A percentile compares a stretch with the other conserved stretches of the same genome.
phyloP scores from a whole-genome alignment of 2,113 vertebrate genomes.

The Apteryx mantelli region DNA sequence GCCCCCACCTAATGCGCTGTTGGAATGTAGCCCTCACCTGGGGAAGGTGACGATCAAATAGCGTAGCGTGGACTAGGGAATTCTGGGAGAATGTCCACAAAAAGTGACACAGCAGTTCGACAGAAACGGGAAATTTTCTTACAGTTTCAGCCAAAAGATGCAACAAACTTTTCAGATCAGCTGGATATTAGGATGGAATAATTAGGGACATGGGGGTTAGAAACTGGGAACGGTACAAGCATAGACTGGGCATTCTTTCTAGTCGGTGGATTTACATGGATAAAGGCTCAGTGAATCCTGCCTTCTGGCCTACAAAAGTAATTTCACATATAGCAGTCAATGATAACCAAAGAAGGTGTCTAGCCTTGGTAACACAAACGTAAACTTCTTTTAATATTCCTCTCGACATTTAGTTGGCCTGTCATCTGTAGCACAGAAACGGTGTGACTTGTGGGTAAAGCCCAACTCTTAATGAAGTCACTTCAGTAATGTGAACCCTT shows the following conservation, averaged over 20 bases:
- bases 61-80: fast-evolving
- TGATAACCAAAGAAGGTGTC: background rate
- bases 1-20: background rate
- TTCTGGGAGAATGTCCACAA: background rate
- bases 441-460: background rate
- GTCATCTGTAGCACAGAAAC: background rate
- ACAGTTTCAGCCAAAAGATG: background rate
- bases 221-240: background rate
- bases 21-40: background rate
- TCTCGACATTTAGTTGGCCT: background rate
- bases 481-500: background rate
- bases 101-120: background rate
- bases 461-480: background rate
- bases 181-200: background rate
- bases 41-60: too few species aligned
- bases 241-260: background rate
- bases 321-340: background rate
- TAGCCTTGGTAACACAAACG: background rate
- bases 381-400: background rate
- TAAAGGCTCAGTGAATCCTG: background rate
- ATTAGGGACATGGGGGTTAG: too few species aligned
- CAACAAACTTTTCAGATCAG: background rate
- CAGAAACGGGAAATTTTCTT: background rate
- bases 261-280: background rate
- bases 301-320: background rate